Evolutionary conservation across 2,888 invertebrate genomes (phyloP).

Genomic region (Drosophila limbata): DNA sequence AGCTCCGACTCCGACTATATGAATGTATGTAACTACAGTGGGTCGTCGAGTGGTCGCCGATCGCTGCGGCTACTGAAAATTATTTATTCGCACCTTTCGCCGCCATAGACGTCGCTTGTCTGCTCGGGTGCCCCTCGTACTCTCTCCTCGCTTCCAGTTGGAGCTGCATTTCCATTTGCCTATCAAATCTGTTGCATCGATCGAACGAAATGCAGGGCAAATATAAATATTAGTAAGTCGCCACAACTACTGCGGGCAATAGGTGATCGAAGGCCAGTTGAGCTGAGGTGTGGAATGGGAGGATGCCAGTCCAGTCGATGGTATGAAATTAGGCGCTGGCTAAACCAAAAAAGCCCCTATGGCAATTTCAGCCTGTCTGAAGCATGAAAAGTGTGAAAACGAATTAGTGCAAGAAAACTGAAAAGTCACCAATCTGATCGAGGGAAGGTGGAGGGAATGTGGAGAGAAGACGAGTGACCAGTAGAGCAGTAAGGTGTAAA

Average conservation of each 20-base stretch:
- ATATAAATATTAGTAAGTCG: slow-evolving; percentile 71
- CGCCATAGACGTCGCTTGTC: slow-evolving; percentile 44
- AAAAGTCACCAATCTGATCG: slow-evolving; percentile 8
- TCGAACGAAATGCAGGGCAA: slow-evolving; percentile 77
- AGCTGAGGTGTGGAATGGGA: neutral
- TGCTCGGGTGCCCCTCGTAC: slow-evolving; percentile 1
- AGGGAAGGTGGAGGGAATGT: neutral
- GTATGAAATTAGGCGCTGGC: slow-evolving; percentile 67
- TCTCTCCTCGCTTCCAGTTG: slow-evolving; percentile 10
- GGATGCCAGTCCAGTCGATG: slow-evolving; percentile 34
- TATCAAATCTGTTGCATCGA: slow-evolving; percentile 73
- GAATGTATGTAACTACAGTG: slow-evolving; percentile 23
- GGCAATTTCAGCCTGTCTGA: slow-evolving; percentile 62
- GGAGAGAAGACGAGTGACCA: neutral
- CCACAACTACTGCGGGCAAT: slow-evolving; percentile 33
- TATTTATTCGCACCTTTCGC: slow-evolving; percentile 80
- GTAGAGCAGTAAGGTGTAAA: slow-evolving; percentile 47
- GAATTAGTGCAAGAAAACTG: slow-evolving; percentile 62
- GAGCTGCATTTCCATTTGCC: slow-evolving; percentile 68
- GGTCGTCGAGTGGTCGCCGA: slow-evolving; percentile 47
- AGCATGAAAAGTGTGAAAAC: slow-evolving; percentile 77
- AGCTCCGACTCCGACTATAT: slow-evolving; percentile 6
- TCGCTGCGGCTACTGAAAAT: slow-evolving; percentile 73
- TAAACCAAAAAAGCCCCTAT: slow-evolving; percentile 51
- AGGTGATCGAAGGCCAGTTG: neutral